Conservation (phyloP, 1,140 invertebrate species). For the Condylostylus longicornis region DNA sequence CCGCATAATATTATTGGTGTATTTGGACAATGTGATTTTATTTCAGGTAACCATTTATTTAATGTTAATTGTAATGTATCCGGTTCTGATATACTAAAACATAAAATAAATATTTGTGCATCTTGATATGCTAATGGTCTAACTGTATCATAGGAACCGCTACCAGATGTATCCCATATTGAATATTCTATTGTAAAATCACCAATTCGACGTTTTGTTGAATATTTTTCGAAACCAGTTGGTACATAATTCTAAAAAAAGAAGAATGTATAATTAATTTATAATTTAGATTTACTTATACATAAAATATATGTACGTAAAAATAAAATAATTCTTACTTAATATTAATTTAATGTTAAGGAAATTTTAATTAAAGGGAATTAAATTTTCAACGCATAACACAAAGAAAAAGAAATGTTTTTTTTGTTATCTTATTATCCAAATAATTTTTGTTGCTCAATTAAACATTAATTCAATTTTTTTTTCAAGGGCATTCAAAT, state of each 20-base stretch:
- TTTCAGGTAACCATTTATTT: conserved; percentile 54
- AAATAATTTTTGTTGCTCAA: too few relatives aligned
- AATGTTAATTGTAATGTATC: conserved; percentile 48
- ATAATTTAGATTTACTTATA: background rate
- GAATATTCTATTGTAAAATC: conserved; percentile 44
- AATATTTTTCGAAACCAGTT: conserved; percentile 48
- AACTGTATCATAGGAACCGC: conserved; percentile 40
- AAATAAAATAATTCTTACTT: background rate
- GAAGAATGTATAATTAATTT: too few relatives aligned
- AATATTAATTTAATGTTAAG: too few relatives aligned
- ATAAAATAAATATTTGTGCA: conserved; percentile 43
- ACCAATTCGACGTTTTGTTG: conserved; percentile 39
- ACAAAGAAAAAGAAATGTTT: too few relatives aligned
- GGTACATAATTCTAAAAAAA: conserved; percentile 44
- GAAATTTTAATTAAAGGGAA: too few relatives aligned
- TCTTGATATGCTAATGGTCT: conserved; percentile 43
- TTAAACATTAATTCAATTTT: too few relatives aligned
- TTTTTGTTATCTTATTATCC: too few relatives aligned
- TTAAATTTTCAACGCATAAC: too few relatives aligned
- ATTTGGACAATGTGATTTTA: conserved; percentile 45
- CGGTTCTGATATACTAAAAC: conserved; percentile 50
- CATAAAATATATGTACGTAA: too few relatives aligned
- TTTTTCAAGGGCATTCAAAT: too few relatives aligned
- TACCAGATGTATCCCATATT: conserved; percentile 51
- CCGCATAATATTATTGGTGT: conserved; percentile 51